phyloP scores from a whole-genome alignment of 2,888 invertebrate genomes.

The Sisyra terminalis region DNA sequence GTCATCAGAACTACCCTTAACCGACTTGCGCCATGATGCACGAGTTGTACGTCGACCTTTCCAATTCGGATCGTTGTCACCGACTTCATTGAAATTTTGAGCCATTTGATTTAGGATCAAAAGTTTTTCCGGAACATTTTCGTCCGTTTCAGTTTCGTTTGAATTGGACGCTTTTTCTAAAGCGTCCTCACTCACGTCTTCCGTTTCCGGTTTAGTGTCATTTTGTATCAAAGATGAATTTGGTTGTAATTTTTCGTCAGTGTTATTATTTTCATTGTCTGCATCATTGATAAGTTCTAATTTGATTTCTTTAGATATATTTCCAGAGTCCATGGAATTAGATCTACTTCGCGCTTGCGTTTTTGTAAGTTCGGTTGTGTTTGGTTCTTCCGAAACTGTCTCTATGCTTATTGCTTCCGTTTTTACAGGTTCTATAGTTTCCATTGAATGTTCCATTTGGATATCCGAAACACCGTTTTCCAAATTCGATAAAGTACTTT shows the following conservation, averaged over 20 bases:
- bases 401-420: conserved; percentile 9
- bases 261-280: conserved; percentile 13
- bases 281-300: conserved; percentile 7
- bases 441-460: conserved; percentile 1
- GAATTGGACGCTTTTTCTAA: conserved; percentile 5
- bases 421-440: conserved; percentile 10
- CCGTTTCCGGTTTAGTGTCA: conserved; percentile 8
- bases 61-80: conserved; percentile 10
- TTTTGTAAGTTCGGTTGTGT: conserved; percentile 7
- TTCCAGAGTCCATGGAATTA: conserved; percentile 1
- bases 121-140: conserved; percentile 38
- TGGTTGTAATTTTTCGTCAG: conserved; percentile 10
- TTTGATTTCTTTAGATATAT: conserved; percentile 3
- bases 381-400: background rate
- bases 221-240: no score
- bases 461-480: conserved; percentile 7
- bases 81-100: conserved; percentile 30
- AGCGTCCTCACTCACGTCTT: background rate
- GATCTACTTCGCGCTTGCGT: background rate
- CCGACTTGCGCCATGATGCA: conserved; percentile 5
- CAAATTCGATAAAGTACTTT: conserved; percentile 15
- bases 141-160: conserved; percentile 10
- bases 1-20: background rate
- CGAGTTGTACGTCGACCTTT: conserved; percentile 2
- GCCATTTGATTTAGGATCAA: conserved; percentile 39